Conservation (phyloP, 2,888 invertebrate genomes). For the Argyresthia goedartella region DNA sequence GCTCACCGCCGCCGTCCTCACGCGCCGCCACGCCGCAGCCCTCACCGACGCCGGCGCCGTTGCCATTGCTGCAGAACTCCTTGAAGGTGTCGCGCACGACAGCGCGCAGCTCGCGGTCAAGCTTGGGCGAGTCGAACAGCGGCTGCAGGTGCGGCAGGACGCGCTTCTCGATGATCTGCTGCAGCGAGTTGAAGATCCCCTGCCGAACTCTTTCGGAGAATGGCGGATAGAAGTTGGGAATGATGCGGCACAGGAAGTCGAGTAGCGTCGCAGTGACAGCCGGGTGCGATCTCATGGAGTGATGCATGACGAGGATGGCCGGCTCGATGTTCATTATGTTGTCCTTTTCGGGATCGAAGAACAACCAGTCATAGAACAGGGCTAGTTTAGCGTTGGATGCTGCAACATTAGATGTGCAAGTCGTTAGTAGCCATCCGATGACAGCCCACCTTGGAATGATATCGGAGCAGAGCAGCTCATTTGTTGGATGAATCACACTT, state of each 20-base stretch:
- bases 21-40: conserved; percentile 53
- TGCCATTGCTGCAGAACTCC: conserved; percentile 82
- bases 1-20: conserved; percentile 72
- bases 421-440: conserved; percentile 93
- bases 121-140: conserved; percentile 87
- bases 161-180: conserved; percentile 91
- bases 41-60: conserved; percentile 63
- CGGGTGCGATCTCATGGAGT: conserved; percentile 92
- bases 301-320: conserved; percentile 93
- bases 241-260: conserved; percentile 93
- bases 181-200: conserved; percentile 85
- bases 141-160: conserved; percentile 89
- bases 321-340: conserved; percentile 98
- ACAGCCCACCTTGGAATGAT: conserved; percentile 96
- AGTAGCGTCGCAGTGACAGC: conserved; percentile 90
- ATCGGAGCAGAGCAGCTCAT: conserved; percentile 93
- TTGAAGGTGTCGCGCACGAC: conserved; percentile 92
- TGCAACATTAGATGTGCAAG: conserved; percentile 90
- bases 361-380: conserved; percentile 94
- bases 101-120: conserved; percentile 85
- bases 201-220: conserved; percentile 83
- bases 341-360: conserved; percentile 91
- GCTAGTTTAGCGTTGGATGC: conserved; percentile 93
- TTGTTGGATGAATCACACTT: conserved; percentile 93
- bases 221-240: conserved; percentile 87